Evolutionary conservation across 2,113 vertebrate species (phyloP).

Genomic region (Peromyscus leucopus): DNA sequence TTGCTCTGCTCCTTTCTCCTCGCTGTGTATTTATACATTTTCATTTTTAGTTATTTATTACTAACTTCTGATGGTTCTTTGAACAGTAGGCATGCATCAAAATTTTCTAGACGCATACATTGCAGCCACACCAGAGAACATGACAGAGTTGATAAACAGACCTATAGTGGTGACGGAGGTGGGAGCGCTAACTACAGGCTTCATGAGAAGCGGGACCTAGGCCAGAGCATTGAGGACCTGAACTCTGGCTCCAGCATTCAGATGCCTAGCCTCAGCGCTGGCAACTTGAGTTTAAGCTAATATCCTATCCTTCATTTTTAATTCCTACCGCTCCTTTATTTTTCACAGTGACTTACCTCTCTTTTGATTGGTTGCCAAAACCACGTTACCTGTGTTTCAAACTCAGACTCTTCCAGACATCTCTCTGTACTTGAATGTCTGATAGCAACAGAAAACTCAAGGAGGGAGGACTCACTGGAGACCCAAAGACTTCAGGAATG

Average conservation of each 20-base stretch:
- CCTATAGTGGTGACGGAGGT: background rate
- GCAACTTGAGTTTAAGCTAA: background rate
- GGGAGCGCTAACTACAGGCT: background rate
- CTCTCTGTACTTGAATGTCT: background rate
- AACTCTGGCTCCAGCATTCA: background rate
- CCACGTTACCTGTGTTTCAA: background rate
- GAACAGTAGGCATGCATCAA: background rate
- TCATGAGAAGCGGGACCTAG: background rate
- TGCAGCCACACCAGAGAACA: background rate
- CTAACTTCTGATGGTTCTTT: background rate
- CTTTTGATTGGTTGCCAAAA: background rate
- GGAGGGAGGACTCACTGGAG: background rate
- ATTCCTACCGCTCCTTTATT: background rate
- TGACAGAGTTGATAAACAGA: background rate
- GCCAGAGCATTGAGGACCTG: background rate
- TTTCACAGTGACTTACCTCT: background rate
- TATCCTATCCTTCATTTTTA: background rate
- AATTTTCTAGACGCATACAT: background rate
- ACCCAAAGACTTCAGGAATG: background rate
- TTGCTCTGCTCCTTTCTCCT: background rate
- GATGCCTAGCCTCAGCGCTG: background rate
- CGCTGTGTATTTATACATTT: background rate
- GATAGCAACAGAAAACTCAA: background rate
- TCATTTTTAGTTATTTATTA: slow-evolving; percentile 29
- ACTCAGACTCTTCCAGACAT: background rate